A percentile compares a stretch with the other conserved stretches of the same genome.
These are phyloP conservation scores for Rhagonycha fulva DNA, from an alignment of 2,888 invertebrate genomes.

Conservation along the genomic window DNA sequence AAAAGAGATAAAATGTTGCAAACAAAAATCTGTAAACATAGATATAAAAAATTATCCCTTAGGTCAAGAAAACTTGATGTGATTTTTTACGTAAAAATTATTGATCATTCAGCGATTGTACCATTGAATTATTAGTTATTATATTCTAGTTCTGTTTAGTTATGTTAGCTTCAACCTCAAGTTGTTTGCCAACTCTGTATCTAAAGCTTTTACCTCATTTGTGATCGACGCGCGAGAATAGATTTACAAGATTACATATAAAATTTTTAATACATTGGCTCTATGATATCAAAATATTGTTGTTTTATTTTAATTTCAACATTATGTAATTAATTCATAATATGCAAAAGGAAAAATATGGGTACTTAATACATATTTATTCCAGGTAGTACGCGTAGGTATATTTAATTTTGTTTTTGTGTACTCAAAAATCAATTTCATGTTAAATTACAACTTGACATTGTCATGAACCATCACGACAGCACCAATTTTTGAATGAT, in stretches of 20 bases:
- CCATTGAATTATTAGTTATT: too few relatives aligned
- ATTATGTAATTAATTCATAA: not conserved
- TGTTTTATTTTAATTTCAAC: not conserved
- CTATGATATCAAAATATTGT: not conserved
- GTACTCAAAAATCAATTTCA: not conserved
- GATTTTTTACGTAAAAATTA: not conserved
- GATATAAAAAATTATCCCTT: not conserved
- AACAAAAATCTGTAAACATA: not conserved
- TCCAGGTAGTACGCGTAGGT: too few relatives aligned
- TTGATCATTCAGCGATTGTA: too few relatives aligned
- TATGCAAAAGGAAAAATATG: not conserved
- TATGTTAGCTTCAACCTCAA: too few relatives aligned
- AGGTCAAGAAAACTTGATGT: not conserved
- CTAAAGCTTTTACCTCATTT: too few relatives aligned
- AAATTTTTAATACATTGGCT: too few relatives aligned
- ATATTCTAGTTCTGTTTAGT: too few relatives aligned
- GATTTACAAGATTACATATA: not conserved
- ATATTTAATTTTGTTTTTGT: not conserved
- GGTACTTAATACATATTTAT: too few relatives aligned
- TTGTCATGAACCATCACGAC: not conserved
- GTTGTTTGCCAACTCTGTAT: too few relatives aligned
- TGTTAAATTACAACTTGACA: not conserved
- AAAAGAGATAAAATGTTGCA: not conserved
- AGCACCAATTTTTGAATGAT: not conserved
- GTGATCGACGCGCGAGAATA: not conserved